phyloP scores from a whole-genome alignment of 2,113 vertebrate species.

The Cyrtonyx montezumae region DNA sequence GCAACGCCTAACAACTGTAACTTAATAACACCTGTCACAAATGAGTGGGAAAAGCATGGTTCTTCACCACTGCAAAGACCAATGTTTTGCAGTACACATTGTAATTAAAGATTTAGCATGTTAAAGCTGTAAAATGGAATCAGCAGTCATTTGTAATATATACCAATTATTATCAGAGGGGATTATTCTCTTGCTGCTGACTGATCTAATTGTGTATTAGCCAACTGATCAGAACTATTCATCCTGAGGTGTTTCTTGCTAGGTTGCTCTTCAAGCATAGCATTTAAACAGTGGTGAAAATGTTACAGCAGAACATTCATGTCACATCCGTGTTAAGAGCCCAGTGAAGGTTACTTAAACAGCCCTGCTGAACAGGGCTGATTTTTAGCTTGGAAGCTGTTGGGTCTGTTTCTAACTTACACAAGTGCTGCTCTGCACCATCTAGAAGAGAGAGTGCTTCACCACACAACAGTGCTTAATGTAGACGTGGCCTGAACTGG shows the following conservation, averaged over 20 bases:
- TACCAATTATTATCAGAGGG: background rate
- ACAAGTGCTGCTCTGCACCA: background rate
- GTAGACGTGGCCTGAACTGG: background rate
- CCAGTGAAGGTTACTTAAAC: background rate
- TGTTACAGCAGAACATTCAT: background rate
- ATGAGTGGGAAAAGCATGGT: background rate
- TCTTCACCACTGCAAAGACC: background rate
- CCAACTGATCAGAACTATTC: background rate
- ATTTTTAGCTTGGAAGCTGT: background rate
- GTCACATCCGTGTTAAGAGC: background rate
- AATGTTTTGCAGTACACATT: background rate
- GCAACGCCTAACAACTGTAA: background rate
- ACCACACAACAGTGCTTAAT: background rate
- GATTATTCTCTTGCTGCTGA: background rate
- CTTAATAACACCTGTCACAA: background rate
- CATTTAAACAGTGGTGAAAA: background rate
- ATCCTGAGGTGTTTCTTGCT: slow-evolving; percentile 17
- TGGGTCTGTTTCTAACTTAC: background rate
- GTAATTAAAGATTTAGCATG: background rate
- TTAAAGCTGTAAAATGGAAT: background rate
- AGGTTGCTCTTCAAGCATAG: background rate
- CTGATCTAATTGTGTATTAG: background rate
- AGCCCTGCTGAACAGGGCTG: background rate
- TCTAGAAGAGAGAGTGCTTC: background rate
- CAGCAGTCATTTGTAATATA: background rate